These are phyloP conservation scores for Zaprionus lachaisei DNA, from an alignment of 1,140 invertebrate species.

Conservation along the genomic window DNA sequence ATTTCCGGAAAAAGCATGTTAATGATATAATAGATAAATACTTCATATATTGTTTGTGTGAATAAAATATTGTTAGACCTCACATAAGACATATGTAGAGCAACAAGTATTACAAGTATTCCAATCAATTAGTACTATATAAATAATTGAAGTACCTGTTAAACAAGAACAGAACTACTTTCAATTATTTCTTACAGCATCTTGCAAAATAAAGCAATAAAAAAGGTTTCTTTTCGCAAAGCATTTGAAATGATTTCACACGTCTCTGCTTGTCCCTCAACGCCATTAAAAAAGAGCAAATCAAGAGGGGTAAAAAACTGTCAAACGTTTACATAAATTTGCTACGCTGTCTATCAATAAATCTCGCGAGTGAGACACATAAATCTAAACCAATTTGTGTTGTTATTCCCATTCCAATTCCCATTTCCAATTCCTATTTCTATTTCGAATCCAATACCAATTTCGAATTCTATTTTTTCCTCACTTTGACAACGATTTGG, in stretches of 20 bases:
- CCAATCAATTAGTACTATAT: background rate
- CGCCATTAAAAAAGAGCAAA: constrained; percentile 4
- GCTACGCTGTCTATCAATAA: constrained; percentile 68
- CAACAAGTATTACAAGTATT: background rate
- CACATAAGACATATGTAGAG: background rate
- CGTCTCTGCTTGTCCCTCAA: constrained; percentile 43
- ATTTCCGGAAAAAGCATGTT: too few relatives aligned
- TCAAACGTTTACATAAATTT: constrained; percentile 75
- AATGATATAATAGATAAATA: background rate
- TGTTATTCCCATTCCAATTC: constrained; percentile 4
- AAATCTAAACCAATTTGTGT: constrained; percentile 60
- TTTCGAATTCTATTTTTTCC: constrained; percentile 5
- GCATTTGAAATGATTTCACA: constrained; percentile 57
- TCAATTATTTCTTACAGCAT: background rate
- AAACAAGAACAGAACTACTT: background rate
- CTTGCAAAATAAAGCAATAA: constrained; percentile 9
- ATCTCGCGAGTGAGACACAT: constrained; percentile 56
- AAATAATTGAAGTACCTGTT: background rate
- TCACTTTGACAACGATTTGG: background rate
- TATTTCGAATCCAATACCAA: constrained; percentile 7
- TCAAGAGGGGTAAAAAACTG: constrained; percentile 33
- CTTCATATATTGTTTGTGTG: background rate
- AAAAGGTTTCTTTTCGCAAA: constrained; percentile 19
- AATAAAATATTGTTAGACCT: background rate
- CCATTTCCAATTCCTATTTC: constrained; percentile 30